These are phyloP conservation scores for Karalla daura DNA, from an alignment of 2,797 vertebrate genomes.

Conservation along the genomic window DNA sequence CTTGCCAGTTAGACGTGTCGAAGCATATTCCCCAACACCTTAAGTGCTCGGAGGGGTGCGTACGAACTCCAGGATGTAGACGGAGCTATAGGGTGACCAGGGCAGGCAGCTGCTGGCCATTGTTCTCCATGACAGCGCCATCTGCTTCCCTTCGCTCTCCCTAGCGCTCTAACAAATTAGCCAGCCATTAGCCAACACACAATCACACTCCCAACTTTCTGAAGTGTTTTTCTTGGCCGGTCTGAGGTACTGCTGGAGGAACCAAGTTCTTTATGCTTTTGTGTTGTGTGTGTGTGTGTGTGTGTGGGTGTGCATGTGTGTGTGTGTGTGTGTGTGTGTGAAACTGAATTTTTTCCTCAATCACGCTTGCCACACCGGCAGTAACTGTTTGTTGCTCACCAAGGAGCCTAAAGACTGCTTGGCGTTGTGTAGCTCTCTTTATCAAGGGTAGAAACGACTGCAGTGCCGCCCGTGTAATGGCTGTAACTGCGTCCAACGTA, in stretches of 20 bases:
- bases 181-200: conserved; percentile 90
- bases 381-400: conserved; percentile 12
- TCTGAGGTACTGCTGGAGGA: conserved; percentile 9
- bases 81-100: conserved; percentile 81
- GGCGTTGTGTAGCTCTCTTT: conserved; percentile 34
- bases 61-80: conserved; percentile 41
- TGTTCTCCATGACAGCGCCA: conserved; percentile 91
- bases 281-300: not conserved
- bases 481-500: conserved; percentile 8
- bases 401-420: conserved; percentile 11
- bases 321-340: conserved; percentile 15
- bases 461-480: conserved; percentile 23
- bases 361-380: conserved; percentile 8
- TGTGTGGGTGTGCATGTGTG: too few species aligned
- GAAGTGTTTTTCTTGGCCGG: conserved; percentile 85
- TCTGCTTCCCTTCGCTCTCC: conserved; percentile 89
- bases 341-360: conserved; percentile 7
- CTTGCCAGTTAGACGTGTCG: not conserved
- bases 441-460: conserved; percentile 1
- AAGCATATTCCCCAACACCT: not conserved
- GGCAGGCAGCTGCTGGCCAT: conserved; percentile 93
- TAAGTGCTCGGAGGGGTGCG: conserved; percentile 1
- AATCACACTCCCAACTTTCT: conserved; percentile 85
- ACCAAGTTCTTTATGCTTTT: too few species aligned
- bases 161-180: conserved; percentile 87